These are phyloP conservation scores for Acyrthosiphon pisum DNA, from an alignment of 1,140 invertebrate species.

Conservation along the genomic window DNA sequence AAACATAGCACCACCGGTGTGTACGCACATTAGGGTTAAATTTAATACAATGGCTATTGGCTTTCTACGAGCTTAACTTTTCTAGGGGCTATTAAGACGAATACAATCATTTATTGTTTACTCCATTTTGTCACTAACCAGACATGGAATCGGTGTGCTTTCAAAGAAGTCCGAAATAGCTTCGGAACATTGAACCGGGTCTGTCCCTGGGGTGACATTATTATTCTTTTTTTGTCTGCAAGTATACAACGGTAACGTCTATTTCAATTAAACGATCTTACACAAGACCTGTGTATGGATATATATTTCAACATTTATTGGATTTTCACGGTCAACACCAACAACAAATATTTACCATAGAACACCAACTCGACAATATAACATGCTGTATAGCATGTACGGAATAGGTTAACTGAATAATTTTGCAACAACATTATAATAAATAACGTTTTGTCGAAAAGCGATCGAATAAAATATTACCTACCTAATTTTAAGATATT, in stretches of 20 bases:
- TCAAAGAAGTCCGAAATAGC: neutral
- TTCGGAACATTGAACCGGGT: neutral
- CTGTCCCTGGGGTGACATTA: neutral
- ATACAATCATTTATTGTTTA: conserved; percentile 30
- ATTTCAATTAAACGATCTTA: neutral
- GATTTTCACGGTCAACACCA: neutral
- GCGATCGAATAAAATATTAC: neutral
- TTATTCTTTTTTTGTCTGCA: neutral
- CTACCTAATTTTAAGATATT: neutral
- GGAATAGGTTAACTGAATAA: neutral
- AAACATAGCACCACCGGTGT: neutral
- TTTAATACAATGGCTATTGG: neutral
- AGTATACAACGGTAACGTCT: neutral
- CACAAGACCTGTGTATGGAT: neutral
- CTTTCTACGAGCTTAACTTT: conserved; percentile 5
- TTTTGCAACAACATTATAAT: neutral
- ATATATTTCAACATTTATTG: neutral
- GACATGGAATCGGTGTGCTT: neutral
- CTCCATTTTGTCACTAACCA: conserved; percentile 30
- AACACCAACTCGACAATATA: neutral
- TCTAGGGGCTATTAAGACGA: neutral
- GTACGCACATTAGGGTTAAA: neutral
- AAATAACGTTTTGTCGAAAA: neutral
- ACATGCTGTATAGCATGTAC: neutral
- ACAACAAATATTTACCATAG: neutral